phyloP scores from a whole-genome alignment of 2,113 vertebrate species.

The Diglossa brunneiventris region DNA sequence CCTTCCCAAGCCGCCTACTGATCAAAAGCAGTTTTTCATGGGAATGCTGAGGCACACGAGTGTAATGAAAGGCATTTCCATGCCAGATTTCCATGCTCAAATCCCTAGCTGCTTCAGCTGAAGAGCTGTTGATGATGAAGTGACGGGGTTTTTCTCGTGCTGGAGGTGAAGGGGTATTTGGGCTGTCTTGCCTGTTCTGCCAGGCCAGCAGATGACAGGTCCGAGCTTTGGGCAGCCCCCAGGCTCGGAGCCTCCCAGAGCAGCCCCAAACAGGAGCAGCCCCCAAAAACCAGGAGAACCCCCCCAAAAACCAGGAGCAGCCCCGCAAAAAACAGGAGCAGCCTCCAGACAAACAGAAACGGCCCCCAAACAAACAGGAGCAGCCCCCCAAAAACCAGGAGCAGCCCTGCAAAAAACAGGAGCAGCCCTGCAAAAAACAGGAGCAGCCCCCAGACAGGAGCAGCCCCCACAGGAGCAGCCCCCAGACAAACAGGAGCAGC shows the following conservation, averaged over 20 bases:
- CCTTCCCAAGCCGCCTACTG: background rate
- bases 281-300: too few relatives aligned
- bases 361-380: too few relatives aligned
- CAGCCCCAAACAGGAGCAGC: too few relatives aligned
- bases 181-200: background rate
- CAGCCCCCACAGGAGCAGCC: too few relatives aligned
- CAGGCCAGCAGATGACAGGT: background rate
- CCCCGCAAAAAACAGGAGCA: too few relatives aligned
- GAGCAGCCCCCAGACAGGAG: too few relatives aligned
- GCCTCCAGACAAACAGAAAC: too few relatives aligned
- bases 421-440: too few relatives aligned
- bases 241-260: rapidly evolving
- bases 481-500: too few relatives aligned
- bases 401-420: too few relatives aligned
- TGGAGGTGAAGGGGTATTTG: background rate
- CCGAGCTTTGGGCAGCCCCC: background rate
- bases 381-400: too few relatives aligned
- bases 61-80: background rate
- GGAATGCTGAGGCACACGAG: background rate
- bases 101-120: background rate
- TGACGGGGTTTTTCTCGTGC: background rate
- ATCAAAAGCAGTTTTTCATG: background rate
- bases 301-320: too few relatives aligned
- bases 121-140: background rate
- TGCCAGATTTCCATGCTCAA: background rate